These are phyloP conservation scores for Ceyx erithaca DNA, from an alignment of 2,797 vertebrate species.

Conservation along the genomic window DNA sequence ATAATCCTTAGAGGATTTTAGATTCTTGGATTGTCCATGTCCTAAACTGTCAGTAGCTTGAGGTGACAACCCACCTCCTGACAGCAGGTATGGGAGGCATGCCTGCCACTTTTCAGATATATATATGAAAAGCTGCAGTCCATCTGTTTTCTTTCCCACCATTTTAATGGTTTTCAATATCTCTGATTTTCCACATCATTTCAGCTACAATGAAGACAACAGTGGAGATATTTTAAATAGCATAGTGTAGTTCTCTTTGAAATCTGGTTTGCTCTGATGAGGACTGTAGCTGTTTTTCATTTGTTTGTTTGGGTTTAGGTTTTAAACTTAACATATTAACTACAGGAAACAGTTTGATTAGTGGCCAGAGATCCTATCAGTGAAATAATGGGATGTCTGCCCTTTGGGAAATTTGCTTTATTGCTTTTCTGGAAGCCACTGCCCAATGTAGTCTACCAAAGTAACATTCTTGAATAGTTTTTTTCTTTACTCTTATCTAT, in stretches of 20 bases:
- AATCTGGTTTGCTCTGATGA: not conserved
- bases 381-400: not conserved
- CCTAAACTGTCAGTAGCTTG: not conserved
- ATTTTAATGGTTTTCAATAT: not conserved
- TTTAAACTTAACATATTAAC: not conserved
- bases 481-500: not conserved
- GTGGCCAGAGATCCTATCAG: not conserved
- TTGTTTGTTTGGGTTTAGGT: not conserved
- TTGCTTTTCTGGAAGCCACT: not conserved
- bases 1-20: not conserved
- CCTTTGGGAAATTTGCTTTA: not conserved
- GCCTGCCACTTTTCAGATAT: not conserved
- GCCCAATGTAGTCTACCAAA: not conserved
- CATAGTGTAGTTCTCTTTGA: not conserved
- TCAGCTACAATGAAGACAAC: not conserved
- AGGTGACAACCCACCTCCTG: not conserved
- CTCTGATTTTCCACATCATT: not conserved
- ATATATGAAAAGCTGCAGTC: not conserved
- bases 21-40: not conserved
- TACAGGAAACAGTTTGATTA: not conserved
- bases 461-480: not conserved
- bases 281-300: not conserved
- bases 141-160: not conserved
- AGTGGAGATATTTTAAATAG: not conserved
- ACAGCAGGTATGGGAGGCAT: not conserved